These are phyloP conservation scores for Bradynema listronoti DNA, from an alignment of 1,140 invertebrate genomes.

Conservation along the genomic window DNA sequence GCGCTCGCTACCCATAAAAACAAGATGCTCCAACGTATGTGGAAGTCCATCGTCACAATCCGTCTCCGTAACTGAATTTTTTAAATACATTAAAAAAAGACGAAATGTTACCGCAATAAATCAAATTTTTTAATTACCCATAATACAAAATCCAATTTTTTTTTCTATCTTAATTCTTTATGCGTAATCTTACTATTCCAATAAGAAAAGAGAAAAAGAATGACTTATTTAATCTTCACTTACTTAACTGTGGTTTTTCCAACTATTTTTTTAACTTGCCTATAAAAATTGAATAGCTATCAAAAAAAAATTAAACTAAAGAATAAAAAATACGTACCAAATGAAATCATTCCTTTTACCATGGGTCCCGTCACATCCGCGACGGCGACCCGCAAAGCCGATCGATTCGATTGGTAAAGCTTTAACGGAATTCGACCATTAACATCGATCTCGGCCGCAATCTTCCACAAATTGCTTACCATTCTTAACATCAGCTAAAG, in stretches of 20 bases:
- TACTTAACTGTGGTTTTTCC: no score
- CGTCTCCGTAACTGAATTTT: constrained; percentile 73
- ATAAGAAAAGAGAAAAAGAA: no score
- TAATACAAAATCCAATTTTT: no score
- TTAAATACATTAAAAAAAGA: background rate
- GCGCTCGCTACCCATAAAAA: constrained; percentile 79
- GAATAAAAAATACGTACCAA: constrained; percentile 13
- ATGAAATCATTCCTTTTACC: constrained; percentile 24
- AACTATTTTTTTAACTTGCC: no score
- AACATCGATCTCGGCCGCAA: constrained; percentile 3
- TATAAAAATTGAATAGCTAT: no score
- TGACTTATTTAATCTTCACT: no score
- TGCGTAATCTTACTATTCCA: no score
- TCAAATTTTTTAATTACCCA: background rate
- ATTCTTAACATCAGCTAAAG: constrained; percentile 28
- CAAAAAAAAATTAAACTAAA: constrained; percentile 8
- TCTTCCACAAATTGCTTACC: constrained; percentile 16
- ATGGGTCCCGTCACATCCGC: constrained; percentile 27
- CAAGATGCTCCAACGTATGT: constrained; percentile 82
- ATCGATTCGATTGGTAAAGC: constrained; percentile 29
- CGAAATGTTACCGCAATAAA: background rate
- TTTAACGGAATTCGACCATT: constrained; percentile 23
- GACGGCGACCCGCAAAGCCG: constrained; percentile 20
- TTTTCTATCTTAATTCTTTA: no score
- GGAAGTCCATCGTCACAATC: constrained; percentile 83